Evolutionary conservation across 2,797 vertebrate genomes (phyloP).

Genomic region (Coluber constrictor): DNA sequence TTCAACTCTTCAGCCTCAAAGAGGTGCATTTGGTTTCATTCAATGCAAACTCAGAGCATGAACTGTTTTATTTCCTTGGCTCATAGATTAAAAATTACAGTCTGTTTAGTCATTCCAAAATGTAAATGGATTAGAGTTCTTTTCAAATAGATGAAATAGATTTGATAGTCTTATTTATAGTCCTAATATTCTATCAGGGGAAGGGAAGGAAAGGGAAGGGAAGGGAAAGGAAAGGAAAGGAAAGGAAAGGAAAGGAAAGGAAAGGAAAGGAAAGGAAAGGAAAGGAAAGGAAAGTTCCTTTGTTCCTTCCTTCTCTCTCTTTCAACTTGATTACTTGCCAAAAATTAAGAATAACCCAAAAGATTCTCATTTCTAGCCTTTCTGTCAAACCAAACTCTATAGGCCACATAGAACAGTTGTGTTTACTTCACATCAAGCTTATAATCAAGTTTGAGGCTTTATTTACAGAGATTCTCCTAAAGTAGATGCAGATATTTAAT

Average conservation of each 20-base stretch:
- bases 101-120: constrained; percentile 58
- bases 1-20: constrained; percentile 60
- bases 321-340: constrained; percentile 71
- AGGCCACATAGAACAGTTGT: constrained; percentile 70
- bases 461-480: constrained; percentile 77
- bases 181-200: constrained; percentile 65
- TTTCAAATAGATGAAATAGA: constrained; percentile 61
- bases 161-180: constrained; percentile 60
- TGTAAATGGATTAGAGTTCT: constrained; percentile 47
- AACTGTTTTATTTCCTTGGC: constrained; percentile 56
- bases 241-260: too few species aligned
- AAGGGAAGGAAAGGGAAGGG: constrained; percentile 49
- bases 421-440: constrained; percentile 75
- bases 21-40: constrained; percentile 66
- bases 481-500: constrained; percentile 79
- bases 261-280: not conserved
- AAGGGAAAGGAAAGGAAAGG: constrained; percentile 48
- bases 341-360: constrained; percentile 75
- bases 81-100: constrained; percentile 62
- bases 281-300: constrained; percentile 62
- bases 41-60: constrained; percentile 57
- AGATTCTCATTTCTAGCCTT: constrained; percentile 73
- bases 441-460: constrained; percentile 75
- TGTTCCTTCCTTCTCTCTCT: constrained; percentile 71
- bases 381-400: constrained; percentile 72